Evolutionary conservation across 2,113 vertebrate species (phyloP).

Genomic region (Ciconia maguari): DNA sequence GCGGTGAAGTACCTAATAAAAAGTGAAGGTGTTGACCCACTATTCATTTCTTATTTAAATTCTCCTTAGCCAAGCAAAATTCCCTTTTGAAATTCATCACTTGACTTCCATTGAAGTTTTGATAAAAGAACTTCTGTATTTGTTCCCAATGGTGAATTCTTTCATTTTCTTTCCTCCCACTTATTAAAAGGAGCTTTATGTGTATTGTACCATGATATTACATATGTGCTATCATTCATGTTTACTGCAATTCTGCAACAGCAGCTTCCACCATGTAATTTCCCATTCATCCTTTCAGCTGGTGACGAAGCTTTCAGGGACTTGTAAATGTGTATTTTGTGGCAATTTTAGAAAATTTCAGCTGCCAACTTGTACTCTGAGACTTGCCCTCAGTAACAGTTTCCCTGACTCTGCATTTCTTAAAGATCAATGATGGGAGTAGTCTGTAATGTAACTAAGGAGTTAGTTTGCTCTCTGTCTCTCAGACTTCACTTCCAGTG

Average conservation of each 20-base stretch:
- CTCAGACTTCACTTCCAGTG: neutral
- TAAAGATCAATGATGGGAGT: neutral
- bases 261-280: neutral
- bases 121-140: neutral
- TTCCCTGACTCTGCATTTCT: neutral
- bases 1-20: neutral
- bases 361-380: neutral
- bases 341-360: neutral
- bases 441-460: neutral
- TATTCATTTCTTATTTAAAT: conserved; percentile 26
- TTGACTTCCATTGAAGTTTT: neutral
- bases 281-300: neutral
- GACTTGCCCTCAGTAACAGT: neutral
- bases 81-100: conserved; percentile 10
- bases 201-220: neutral
- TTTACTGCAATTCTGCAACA: neutral
- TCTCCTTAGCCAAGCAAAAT: conserved; percentile 14
- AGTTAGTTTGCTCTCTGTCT: neutral
- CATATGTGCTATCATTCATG: neutral
- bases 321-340: neutral
- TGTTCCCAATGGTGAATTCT: neutral
- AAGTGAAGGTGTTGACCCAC: conserved; percentile 11
- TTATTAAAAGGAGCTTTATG: neutral
- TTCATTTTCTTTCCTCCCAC: neutral
- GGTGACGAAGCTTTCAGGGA: neutral